phyloP scores from a whole-genome alignment of 2,797 vertebrate genomes.

The Takifugu ocellatus region DNA sequence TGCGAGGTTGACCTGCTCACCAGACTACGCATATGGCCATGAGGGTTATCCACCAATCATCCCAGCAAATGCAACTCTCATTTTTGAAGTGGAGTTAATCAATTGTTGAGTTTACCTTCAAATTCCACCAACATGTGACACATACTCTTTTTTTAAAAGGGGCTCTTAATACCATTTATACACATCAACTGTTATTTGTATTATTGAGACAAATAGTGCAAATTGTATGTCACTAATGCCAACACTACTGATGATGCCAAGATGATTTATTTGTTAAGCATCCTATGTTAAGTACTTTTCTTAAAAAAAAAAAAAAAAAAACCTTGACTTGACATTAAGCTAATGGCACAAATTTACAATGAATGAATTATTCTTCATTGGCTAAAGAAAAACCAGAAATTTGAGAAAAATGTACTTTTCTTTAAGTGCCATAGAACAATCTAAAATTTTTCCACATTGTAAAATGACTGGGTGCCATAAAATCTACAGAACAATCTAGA shows the following conservation, averaged over 20 bases:
- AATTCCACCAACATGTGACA: constrained; percentile 33
- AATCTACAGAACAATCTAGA: too few species aligned
- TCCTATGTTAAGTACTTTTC: not conserved
- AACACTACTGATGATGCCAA: constrained; percentile 1
- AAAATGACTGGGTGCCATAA: too few species aligned
- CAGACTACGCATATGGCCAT: constrained; percentile 84
- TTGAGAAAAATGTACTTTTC: not conserved
- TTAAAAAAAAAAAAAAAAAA: not conserved
- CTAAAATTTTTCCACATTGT: too few species aligned
- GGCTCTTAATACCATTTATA: constrained; percentile 33
- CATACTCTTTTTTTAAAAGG: constrained; percentile 35
- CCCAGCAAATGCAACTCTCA: constrained; percentile 82
- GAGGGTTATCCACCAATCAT: constrained; percentile 83
- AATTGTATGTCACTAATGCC: not conserved
- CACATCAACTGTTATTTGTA: constrained; percentile 14
- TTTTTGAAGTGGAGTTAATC: constrained; percentile 88
- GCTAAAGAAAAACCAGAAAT: not conserved
- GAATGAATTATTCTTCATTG: not conserved
- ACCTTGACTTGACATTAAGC: not conserved
- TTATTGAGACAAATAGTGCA: not conserved
- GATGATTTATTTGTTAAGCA: constrained; percentile 1
- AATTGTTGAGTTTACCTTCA: constrained; percentile 20
- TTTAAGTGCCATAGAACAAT: not conserved
- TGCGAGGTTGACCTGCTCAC: constrained; percentile 84
- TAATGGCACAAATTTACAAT: not conserved